Evolutionary conservation across 2,888 invertebrate species (phyloP).

Genomic region (Trachelus troglodyta): DNA sequence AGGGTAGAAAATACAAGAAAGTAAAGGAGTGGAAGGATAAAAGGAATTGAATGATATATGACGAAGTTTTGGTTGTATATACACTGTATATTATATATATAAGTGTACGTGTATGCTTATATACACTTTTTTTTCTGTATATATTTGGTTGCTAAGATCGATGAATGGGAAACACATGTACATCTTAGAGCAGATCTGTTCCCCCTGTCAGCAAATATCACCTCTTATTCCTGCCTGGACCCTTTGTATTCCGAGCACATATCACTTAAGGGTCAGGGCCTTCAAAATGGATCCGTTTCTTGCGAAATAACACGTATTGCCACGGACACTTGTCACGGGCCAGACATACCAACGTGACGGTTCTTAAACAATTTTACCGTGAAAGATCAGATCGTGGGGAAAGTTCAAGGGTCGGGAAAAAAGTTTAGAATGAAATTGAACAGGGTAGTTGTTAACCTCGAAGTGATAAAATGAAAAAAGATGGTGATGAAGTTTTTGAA

Average conservation of each 20-base stretch:
- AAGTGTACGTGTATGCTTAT: too few relatives aligned
- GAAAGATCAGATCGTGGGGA: background rate
- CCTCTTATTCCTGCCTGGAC: constrained; percentile 24
- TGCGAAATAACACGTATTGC: constrained; percentile 60
- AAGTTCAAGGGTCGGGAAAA: background rate
- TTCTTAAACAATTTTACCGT: constrained; percentile 28
- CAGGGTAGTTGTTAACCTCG: background rate
- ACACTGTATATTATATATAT: too few relatives aligned
- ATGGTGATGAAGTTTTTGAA: background rate
- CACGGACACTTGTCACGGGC: constrained; percentile 54
- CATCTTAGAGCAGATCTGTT: constrained; percentile 25
- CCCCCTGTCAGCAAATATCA: constrained; percentile 7
- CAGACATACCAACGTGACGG: constrained; percentile 55
- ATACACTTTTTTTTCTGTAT: background rate
- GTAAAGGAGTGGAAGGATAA: too few relatives aligned
- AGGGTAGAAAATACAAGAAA: too few relatives aligned
- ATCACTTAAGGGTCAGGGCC: constrained; percentile 64
- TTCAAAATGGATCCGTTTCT: constrained; percentile 63
- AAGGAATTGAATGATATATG: too few relatives aligned
- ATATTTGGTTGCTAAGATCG: constrained; percentile 13
- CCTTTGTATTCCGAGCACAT: constrained; percentile 62
- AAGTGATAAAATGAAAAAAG: background rate
- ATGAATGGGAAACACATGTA: constrained; percentile 62
- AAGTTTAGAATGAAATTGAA: background rate
- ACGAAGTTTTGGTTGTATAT: too few relatives aligned